These are phyloP conservation scores for Hycleus phaleratus DNA, from an alignment of 1,140 invertebrate genomes.

Conservation along the genomic window DNA sequence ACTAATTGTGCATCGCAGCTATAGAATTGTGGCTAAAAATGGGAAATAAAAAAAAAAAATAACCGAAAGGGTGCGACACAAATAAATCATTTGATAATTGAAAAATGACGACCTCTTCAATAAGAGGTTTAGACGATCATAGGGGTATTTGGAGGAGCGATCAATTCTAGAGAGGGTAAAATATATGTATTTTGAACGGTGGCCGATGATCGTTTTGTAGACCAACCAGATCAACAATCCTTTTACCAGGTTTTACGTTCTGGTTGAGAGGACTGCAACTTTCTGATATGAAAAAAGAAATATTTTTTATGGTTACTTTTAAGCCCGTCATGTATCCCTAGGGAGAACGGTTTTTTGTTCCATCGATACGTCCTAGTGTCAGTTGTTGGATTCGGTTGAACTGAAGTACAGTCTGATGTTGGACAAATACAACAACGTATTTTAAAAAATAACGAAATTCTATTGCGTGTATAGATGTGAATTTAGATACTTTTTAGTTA, in stretches of 20 bases:
- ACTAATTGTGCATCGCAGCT: too few species aligned
- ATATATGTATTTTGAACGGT: slow-evolving; percentile 13
- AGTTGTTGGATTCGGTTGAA: slow-evolving; percentile 8
- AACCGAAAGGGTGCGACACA: neutral
- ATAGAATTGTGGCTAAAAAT: too few species aligned
- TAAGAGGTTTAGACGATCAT: slow-evolving; percentile 7
- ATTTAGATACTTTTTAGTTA: too few species aligned
- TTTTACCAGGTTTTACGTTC: slow-evolving; percentile 19
- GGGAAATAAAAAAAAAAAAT: too few species aligned
- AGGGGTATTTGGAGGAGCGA: slow-evolving; percentile 8
- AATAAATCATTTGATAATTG: slow-evolving; percentile 12
- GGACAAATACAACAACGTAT: too few species aligned
- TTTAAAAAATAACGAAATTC: too few species aligned
- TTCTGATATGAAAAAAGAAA: slow-evolving; percentile 27
- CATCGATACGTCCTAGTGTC: slow-evolving; percentile 8
- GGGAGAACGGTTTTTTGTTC: slow-evolving; percentile 10
- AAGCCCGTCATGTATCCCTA: slow-evolving; percentile 11
- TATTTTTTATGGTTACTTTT: slow-evolving; percentile 27
- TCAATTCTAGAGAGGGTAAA: slow-evolving; percentile 5
- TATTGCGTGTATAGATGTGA: too few species aligned
- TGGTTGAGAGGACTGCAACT: slow-evolving; percentile 23
- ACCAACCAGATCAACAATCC: slow-evolving; percentile 16
- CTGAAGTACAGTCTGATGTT: too few species aligned
- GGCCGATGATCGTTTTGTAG: slow-evolving; percentile 12
- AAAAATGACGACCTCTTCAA: slow-evolving; percentile 8